phyloP scores from a whole-genome alignment of 2,888 invertebrate species.

The Leucoma salicis region DNA sequence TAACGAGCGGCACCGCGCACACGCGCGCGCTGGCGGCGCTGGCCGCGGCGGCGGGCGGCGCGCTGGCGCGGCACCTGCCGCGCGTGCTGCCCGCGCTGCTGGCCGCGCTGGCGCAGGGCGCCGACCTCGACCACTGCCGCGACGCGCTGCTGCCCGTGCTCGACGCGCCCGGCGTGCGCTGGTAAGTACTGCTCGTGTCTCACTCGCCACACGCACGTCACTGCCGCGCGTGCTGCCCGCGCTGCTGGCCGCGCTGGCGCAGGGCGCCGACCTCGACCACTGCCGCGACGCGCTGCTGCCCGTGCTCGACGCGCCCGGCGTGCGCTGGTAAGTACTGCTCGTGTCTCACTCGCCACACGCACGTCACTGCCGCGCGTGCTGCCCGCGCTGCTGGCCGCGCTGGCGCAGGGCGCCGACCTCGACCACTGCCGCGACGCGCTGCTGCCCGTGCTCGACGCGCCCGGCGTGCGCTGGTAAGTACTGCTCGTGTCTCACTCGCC shows the following conservation, averaged over 20 bases:
- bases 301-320: conserved; percentile 83
- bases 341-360: conserved; percentile 86
- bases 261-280: conserved; percentile 90
- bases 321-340: conserved; percentile 81
- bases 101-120: conserved; percentile 84
- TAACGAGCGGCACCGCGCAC: conserved; percentile 82
- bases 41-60: conserved; percentile 39
- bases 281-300: conserved; percentile 96
- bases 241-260: conserved; percentile 67
- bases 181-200: too few species aligned
- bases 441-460: conserved; percentile 86
- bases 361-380: conserved; percentile 98
- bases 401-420: conserved; percentile 82
- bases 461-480: conserved; percentile 85
- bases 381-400: conserved; percentile 86
- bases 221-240: conserved; percentile 98
- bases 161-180: conserved; percentile 10
- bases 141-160: conserved; percentile 94
- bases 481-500: conserved; percentile 75
- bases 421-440: conserved; percentile 97
- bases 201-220: conserved; percentile 92
- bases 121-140: conserved; percentile 93
- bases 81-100: conserved; percentile 96
- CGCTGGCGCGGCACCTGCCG: conserved; percentile 93
- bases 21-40: conserved; percentile 86